Evolutionary conservation across 2,888 invertebrate genomes (phyloP).

Genomic region (Tenthredo scrophulariae): DNA sequence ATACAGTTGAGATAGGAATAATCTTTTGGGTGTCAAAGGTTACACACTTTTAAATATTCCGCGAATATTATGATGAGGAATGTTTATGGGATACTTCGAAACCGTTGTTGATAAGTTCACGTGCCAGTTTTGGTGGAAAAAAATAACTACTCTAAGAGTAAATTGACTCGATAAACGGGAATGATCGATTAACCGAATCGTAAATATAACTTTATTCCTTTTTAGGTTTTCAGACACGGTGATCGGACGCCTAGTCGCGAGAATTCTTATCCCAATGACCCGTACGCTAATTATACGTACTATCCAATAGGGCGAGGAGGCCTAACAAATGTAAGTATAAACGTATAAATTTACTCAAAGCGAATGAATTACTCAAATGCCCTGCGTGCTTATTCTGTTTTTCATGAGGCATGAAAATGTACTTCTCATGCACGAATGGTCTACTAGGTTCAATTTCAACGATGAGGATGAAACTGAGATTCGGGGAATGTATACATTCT

Average conservation of each 20-base stretch:
- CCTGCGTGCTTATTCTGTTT: too few species aligned
- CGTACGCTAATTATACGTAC: slow-evolving; percentile 24
- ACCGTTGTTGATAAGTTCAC: neutral
- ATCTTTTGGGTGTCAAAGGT: too few species aligned
- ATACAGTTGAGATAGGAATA: too few species aligned
- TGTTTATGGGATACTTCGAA: too few species aligned
- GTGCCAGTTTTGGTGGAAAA: too few species aligned
- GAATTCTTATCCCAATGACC: slow-evolving; percentile 58
- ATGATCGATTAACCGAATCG: neutral
- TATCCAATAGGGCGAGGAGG: slow-evolving; percentile 60
- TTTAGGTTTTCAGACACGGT: slow-evolving; percentile 55
- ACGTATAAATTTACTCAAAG: neutral
- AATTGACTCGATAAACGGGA: neutral
- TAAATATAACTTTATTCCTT: neutral
- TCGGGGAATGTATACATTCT: neutral
- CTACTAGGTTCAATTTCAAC: too few species aligned
- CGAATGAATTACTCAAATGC: too few species aligned
- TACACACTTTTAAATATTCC: too few species aligned
- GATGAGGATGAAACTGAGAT: too few species aligned
- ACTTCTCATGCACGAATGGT: too few species aligned
- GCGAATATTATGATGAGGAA: too few species aligned
- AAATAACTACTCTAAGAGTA: neutral
- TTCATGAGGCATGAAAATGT: too few species aligned
- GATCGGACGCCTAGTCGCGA: slow-evolving; percentile 53
- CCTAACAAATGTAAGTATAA: slow-evolving; percentile 63